Evolutionary conservation across 2,113 vertebrate species (phyloP), one percentile per base, ranked within the genome.

Genomic region (Calonectris borealis): DNA sequence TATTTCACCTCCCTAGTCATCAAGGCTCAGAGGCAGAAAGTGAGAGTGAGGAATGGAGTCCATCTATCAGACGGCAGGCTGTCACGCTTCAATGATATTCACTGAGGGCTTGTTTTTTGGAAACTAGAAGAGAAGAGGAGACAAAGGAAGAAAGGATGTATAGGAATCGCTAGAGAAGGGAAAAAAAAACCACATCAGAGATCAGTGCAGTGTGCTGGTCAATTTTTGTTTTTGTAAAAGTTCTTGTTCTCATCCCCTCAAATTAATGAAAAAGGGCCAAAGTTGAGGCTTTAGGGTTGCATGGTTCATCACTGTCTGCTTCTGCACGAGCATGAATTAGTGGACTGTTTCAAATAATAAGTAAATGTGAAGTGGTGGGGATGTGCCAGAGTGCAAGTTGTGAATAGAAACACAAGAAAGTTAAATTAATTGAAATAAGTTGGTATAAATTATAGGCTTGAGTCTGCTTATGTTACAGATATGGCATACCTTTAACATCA

Each of bases 1-100:
- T 60, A 34, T 96, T 96, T 96, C 86, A 77, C 88, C 90, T 96
- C 97, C 93, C 82, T 52, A 27, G 92, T 87, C 93, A 70, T 94
- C 73, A 26, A 48, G 92, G 96, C 90, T 95, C 90, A 68, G 78
- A 96, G 85, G 93, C 94, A 95, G 95, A 66, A 71, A 94, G 86
- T 70, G 95, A 93, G 94, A 95, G 95, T 86, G 92, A 97, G 95
- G 97, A 94, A 95, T 71, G 94, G 86, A 98, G 95, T 96, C 96
- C 91, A 92, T 96, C 93, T 58, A 68, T 72, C 95, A 77, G 96
- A 32, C 82, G 95, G 65, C 89, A 90, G 91, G 58, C 95, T 96
- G 97, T 98, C 98, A 98, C 14, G 94, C 98, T 96, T 98, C 97
- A 2, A 96, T 97, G 97, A 98, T 98, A 27, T 97, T 98, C 97